Base-by-base conservation (phyloP, 1,140 invertebrate genomes). In the Euura saliciscinereae region DNA sequence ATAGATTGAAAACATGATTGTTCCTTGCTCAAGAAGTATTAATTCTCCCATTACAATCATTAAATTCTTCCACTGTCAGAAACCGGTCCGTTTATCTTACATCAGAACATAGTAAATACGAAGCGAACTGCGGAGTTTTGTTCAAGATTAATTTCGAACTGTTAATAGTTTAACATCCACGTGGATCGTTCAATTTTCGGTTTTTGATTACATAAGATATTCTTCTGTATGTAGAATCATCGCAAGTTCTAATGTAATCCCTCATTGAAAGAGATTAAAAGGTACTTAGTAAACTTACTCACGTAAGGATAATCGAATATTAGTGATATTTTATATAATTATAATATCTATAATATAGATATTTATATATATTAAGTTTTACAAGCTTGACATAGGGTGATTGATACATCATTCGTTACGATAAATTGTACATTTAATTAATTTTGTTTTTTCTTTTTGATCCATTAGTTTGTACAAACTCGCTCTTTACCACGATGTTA, bases 261-360 rank as follows among this genome's bases (percentile, higher is more conserved):
- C 51, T 11, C 13, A 11, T 11, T n/a, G 13, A 11, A 3, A 59
- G 51, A 59, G 51, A 59, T 59, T 59, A 59, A 59, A 59, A 59
- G 51, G 51, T 59, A 59, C 51, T 59, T 59, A 59, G 51, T 59
- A 59, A 59, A 59, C 51, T 59, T 59, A 59, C 51, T 59, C 13
- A 59, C 13, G 6, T 59, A 59, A 59, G 51, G 51, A 59, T 59
- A n/a, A 59, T 59, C 51, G 8, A 59, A 59, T 59, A 59, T 59
- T 59, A 28, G 28, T 28, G 28, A 28, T 28, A 28, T 28, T 28
- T 28, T 28, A 59, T 28, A 59, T 28, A 28, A 28, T 28, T 28
- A 28, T 28, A 28, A 28, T 28, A 28, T 28, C 28, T 28, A 28
- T 28, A 28, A 28, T 28, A 28, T 28, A 28, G 28, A 28, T 28